These are phyloP conservation scores for Brassicogethes aeneus DNA, from an alignment of 2,888 invertebrate genomes.

Conservation along the genomic window DNA sequence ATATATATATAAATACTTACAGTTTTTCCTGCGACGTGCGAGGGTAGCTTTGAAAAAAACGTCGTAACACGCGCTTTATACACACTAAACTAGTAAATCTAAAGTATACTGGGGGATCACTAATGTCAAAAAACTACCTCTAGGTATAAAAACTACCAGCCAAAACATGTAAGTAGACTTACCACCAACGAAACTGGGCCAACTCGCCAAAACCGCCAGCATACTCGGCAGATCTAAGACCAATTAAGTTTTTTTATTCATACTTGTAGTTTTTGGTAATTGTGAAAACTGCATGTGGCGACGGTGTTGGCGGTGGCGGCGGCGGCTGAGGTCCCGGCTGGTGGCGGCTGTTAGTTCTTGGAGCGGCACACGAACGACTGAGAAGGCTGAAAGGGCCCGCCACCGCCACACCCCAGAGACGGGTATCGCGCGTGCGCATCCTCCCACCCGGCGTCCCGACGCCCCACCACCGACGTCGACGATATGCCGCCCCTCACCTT, in stretches of 20 bases:
- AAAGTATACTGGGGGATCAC: no score
- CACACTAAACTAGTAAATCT: no score
- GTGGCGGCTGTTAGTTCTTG: conserved; percentile 24
- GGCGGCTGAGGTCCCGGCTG: conserved; percentile 7
- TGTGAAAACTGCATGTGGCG: not conserved
- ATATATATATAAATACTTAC: no score
- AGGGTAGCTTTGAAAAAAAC: no score
- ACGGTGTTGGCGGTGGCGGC: not conserved
- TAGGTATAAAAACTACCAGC: conserved; percentile 1
- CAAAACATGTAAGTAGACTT: not conserved
- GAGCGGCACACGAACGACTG: conserved; percentile 36
- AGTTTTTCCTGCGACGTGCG: no score
- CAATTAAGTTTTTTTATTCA: no score
- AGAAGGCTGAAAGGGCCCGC: conserved; percentile 33
- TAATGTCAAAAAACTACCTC: not conserved
- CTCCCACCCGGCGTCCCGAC: conserved; percentile 15
- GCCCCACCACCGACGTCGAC: not conserved
- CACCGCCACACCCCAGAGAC: conserved; percentile 39
- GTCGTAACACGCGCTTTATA: no score
- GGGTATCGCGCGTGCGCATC: conserved; percentile 36
- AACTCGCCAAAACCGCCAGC: no score
- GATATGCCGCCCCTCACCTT: conserved; percentile 19
- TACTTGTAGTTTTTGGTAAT: no score
- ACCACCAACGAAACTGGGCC: not conserved
- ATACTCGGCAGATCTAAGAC: no score